Evolutionary conservation across 2,113 vertebrate species (phyloP), one percentile per base, ranked within the genome.

Genomic region (Chlamydotis undulata): DNA sequence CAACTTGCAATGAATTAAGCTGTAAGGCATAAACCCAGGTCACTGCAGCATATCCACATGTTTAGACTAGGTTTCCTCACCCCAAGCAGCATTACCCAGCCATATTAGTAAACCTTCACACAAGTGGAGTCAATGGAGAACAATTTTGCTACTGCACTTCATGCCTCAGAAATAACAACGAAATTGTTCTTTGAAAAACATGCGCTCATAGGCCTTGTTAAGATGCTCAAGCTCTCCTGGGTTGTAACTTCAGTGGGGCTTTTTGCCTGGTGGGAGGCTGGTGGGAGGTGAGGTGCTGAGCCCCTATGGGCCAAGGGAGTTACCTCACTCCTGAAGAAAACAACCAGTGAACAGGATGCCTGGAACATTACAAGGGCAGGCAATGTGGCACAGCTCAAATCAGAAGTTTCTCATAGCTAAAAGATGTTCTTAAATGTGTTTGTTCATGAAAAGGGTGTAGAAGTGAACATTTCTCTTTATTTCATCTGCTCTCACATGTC

Each of bases 281-380:
- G 37, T 49, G 35, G 19, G 39, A 33, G 25, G 28, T 0, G 7
- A 35, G 12, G 4, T 60, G 19, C 15, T 73, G 45, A 79, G 10
- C 7, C 22, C 13, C 4, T 49, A 0, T 28, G 21, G 10, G 19
- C 10, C 15, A 57, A 43, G 26, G 28, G 15, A 39, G 7, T 43
- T 81, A 84, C 3, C 23, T 8, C 4, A 28, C n/a, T 50, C 57
- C 52, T 69, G 7, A 90, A 61, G 64, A 86, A 94, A 75, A 56
- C 5, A n/a, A 70, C 4, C 33, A 59, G 6, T 10, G 41, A 86
- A 37, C 22, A 70, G 37, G 59, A 70, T 16, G 65, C 18, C 55
- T 73, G 23, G 43, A 92, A 67, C n/a, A 16, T 19, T 41, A 10
- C 16, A 80, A 78, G n/a, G 76, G 9, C 0, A 6, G 16, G 8